These are phyloP conservation scores for Tiliacea citrago DNA, from an alignment of 2,888 invertebrate genomes.

Conservation along the genomic window DNA sequence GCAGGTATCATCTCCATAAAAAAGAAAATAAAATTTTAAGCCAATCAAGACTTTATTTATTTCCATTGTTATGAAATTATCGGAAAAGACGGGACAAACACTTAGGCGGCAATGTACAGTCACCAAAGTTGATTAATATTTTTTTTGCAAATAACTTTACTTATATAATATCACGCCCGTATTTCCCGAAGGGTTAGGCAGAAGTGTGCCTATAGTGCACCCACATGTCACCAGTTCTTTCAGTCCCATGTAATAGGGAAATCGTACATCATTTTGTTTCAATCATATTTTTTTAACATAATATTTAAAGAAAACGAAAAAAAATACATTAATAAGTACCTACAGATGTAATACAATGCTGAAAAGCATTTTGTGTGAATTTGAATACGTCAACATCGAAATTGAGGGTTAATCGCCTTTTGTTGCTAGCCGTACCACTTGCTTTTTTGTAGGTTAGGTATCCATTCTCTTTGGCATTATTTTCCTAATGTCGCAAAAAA, in stretches of 20 bases:
- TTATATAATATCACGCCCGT: neutral
- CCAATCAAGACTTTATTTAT: conserved; percentile 9
- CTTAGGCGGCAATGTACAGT: conserved; percentile 14
- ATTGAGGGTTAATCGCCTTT: neutral
- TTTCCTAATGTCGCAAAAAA: conserved; percentile 16
- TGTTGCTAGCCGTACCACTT: conserved; percentile 23
- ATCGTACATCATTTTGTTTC: neutral
- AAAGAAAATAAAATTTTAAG: neutral
- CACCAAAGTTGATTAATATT: neutral
- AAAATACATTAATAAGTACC: no score
- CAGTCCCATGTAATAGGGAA: neutral
- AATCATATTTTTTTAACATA: neutral
- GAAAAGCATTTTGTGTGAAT: neutral
- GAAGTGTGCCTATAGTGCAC: neutral
- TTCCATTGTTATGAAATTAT: conserved; percentile 26
- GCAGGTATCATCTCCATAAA: neutral
- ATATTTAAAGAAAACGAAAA: neutral
- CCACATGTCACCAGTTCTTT: neutral
- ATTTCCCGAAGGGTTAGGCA: no score
- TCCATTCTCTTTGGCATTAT: neutral
- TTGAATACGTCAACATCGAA: neutral
- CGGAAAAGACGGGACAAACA: conserved; percentile 23
- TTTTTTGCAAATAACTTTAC: neutral
- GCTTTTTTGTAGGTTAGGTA: neutral
- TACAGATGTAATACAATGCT: neutral